Evolutionary conservation across 1,140 invertebrate species (phyloP), one percentile per base, ranked within the genome.

Genomic region (Calliopsis andreniformis): DNA sequence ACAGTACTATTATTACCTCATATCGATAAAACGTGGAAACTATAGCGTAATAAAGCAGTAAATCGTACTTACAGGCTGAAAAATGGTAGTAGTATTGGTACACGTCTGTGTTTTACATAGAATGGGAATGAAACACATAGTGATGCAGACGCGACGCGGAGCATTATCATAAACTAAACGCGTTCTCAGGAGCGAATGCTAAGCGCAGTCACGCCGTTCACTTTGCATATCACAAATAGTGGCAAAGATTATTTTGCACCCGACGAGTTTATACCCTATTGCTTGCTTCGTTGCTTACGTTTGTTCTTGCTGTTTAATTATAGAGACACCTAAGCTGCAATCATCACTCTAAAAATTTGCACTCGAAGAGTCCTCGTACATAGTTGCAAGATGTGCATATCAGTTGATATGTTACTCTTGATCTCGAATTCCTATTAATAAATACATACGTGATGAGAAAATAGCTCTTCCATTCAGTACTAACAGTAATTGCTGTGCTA

Each of bases 201-300:
- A 10, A 32, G 35, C 25, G 28, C 55, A 32, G 32, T 58, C 8
- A 7, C 6, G 32, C n/a, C 25, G 45, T 42, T 53, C 32, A 25
- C 20, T 43, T 63, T 63, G 35, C 69, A 63, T 63, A 72, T 72
- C 47, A 73, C 61, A 23, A 72, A 53, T 49, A 42, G 47, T 20
- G 25, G 32, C 28, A 42, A 53, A 30, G 42, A 49, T 20, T 58
- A 49, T 42, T 59, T 70, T 70, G 39, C 30, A 35, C 55, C n/a
- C 30, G 25, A 25, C 5, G 43, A 35, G 59, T 73, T 73, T 64
- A 64, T 53, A 53, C 28, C 28, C 25, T 35, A 3, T n/a, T 42
- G 47, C 35, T 43, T 43, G 32, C 47, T 53, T 72, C 69, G 32
- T 53, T 72, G 42, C 58, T 39, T 63, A 47, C 58, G 53, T 72